Evolutionary conservation across 2,113 vertebrate species (phyloP).

Genomic region (Scartelaos histophorus): DNA sequence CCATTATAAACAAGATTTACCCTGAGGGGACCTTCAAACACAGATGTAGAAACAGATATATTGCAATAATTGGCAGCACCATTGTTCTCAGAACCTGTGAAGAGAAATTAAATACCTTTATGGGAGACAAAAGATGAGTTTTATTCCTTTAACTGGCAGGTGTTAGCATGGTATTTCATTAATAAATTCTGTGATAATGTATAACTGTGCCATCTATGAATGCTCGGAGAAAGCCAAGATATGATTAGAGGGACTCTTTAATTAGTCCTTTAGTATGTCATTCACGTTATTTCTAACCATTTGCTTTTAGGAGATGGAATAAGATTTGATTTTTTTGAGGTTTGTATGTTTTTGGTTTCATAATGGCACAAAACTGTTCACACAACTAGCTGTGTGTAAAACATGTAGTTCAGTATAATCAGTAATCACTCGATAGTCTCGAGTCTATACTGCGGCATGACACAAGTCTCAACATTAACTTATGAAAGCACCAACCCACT

Average conservation of each 20-base stretch:
- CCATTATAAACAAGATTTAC: conserved; percentile 30
- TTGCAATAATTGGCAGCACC: conserved; percentile 19
- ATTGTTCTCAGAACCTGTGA: conserved; percentile 9
- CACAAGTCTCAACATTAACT: neutral
- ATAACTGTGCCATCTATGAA: neutral
- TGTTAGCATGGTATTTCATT: neutral
- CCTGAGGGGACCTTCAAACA: conserved; percentile 17
- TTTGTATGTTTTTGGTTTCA: too few species aligned
- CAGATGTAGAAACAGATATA: conserved; percentile 21
- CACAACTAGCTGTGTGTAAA: too few species aligned
- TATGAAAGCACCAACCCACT: neutral
- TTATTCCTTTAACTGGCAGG: neutral
- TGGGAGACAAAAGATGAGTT: neutral
- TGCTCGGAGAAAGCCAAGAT: too few species aligned
- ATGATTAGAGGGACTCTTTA: too few species aligned
- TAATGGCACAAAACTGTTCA: too few species aligned
- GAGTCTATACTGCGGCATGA: too few species aligned
- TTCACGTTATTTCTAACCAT: neutral
- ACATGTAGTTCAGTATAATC: too few species aligned
- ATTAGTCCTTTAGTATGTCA: too few species aligned
- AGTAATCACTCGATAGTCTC: too few species aligned
- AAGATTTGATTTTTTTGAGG: too few species aligned
- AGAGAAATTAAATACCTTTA: neutral
- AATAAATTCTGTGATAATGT: neutral
- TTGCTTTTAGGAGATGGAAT: neutral